Percentiles rank a stretch among this genome's conserved stretches.
These are phyloP conservation scores for Actinernus sp. DNA, from an alignment of 92 coral and sea anemone species.

Conservation along the genomic window DNA sequence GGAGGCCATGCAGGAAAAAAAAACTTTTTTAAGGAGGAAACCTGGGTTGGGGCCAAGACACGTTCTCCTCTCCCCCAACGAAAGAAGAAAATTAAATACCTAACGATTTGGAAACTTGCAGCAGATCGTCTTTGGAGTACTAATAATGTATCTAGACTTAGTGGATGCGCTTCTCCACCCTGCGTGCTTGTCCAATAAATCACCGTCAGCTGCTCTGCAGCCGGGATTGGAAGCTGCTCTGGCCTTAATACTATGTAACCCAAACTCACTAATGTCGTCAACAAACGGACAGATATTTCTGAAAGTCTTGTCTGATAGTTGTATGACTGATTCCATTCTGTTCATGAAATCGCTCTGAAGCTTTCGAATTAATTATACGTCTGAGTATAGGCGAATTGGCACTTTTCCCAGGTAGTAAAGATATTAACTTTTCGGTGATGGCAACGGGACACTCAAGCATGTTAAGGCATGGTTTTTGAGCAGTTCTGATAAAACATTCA, in stretches of 20 bases:
- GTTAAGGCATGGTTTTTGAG: no score
- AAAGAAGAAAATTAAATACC: slow-evolving; percentile 12
- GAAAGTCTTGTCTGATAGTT: not conserved
- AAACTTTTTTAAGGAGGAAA: slow-evolving; percentile 52
- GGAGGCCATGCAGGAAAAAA: slow-evolving; percentile 71
- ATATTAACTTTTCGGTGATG: not conserved
- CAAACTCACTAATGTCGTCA: slow-evolving; percentile 17
- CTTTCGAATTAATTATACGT: no score
- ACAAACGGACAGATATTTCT: slow-evolving; percentile 11
- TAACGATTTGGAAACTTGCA: slow-evolving; percentile 13
- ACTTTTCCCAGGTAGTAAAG: no score
- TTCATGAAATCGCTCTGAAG: no score
- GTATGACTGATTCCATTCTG: no score
- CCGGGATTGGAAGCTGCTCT: no score
- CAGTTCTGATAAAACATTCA: no score
- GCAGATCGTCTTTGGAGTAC: slow-evolving; percentile 35
- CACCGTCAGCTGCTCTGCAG: slow-evolving; percentile 28
- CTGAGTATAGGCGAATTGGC: no score
- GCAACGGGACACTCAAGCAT: no score
- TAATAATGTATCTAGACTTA: slow-evolving; percentile 60
- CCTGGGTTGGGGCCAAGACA: slow-evolving; percentile 72
- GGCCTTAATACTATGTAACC: slow-evolving; percentile 61
- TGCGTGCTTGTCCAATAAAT: slow-evolving; percentile 59
- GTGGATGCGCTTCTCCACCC: slow-evolving; percentile 58
- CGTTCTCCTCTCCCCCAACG: slow-evolving; percentile 46